Conservation (phyloP, 2,113 vertebrate genomes). For the Asarcornis scutulata region DNA sequence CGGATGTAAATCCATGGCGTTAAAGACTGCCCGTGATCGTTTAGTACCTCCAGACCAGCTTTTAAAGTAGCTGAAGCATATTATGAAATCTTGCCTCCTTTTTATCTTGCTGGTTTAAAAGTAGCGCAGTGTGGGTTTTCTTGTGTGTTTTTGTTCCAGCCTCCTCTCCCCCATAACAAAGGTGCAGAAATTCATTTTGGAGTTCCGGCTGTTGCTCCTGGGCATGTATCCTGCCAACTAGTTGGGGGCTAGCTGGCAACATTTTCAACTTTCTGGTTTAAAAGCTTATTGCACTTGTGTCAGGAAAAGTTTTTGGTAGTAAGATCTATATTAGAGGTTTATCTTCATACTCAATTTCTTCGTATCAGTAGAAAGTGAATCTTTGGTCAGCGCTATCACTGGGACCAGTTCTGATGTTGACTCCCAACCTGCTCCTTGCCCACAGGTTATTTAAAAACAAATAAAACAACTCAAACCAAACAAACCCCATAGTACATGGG, state of each 20-base stretch:
- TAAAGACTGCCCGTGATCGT: neutral
- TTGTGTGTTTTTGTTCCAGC: neutral
- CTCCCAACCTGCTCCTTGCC: neutral
- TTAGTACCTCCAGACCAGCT: neutral
- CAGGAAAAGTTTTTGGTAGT: neutral
- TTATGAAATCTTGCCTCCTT: neutral
- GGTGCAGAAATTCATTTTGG: neutral
- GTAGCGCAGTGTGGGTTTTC: neutral
- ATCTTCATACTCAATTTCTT: neutral
- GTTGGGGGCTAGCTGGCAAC: neutral
- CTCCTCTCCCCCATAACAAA: neutral
- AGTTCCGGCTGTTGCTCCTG: neutral
- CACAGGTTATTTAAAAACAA: neutral
- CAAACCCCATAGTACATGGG: neutral
- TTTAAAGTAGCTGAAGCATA: neutral
- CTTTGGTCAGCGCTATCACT: neutral
- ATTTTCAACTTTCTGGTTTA: neutral
- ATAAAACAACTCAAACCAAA: neutral
- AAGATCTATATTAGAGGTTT: neutral
- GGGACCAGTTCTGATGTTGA: neutral
- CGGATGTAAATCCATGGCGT: neutral
- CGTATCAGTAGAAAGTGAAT: neutral
- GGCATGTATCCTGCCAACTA: neutral
- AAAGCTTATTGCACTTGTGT: neutral
- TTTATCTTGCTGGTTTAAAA: neutral